Percentiles rank a stretch among this genome's conserved stretches.
Conservation (phyloP, 2,797 vertebrate species). For the Phyllotis vaccarum region DNA sequence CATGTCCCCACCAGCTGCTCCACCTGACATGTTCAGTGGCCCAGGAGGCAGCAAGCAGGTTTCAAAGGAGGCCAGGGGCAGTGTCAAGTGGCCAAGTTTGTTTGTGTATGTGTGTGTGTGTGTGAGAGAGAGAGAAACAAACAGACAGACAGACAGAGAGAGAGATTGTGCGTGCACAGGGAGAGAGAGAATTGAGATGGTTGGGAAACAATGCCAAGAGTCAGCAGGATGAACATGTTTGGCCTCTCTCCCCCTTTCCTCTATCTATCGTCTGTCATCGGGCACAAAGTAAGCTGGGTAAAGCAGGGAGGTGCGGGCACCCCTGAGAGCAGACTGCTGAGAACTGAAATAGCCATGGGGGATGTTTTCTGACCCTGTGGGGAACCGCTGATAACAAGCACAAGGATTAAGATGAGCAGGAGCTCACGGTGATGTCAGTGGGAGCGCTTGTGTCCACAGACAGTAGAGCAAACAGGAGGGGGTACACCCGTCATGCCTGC, state of each 20-base stretch:
- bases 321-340: not conserved
- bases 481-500: not conserved
- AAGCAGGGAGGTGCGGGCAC: not conserved
- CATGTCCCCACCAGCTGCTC: not conserved
- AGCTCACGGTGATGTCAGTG: not conserved
- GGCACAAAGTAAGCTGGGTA: not conserved
- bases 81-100: not conserved
- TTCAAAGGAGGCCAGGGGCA: not conserved
- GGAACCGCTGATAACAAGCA: not conserved
- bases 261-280: not conserved
- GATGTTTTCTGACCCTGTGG: not conserved
- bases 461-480: not conserved
- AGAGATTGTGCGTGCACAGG: no score
- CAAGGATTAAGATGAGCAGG: not conserved
- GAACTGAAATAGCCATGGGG: not conserved
- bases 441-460: not conserved
- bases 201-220: not conserved
- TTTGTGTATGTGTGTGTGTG: not conserved
- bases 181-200: not conserved
- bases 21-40: not conserved
- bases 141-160: no score
- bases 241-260: not conserved
- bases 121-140: no score
- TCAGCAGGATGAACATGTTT: not conserved
- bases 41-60: not conserved